Evolutionary conservation across 2,888 invertebrate genomes (phyloP), one percentile per base, ranked within the genome.

Genomic region (Osedax fenrisi): DNA sequence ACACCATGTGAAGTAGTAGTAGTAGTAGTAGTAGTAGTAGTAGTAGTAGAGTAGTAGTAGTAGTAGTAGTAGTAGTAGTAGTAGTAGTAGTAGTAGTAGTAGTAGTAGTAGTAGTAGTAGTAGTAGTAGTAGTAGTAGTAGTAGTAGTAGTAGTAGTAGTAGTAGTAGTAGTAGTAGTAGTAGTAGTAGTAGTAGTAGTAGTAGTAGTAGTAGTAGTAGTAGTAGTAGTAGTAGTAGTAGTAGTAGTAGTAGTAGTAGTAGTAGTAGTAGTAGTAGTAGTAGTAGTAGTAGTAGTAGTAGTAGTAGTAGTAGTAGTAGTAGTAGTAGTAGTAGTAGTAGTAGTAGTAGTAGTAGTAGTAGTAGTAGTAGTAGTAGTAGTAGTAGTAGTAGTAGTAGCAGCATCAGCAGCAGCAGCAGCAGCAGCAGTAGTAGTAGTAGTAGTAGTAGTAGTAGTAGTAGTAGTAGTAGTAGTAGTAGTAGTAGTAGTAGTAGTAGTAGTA

Each of bases 51-150:
- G 13, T 56, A 17, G 66, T 64, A 64, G 66, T n/a, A 0, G 66
- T 66, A 66, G 66, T 66, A 0, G 66, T 66, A 66, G 66, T 66
- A 0, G 66, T 22, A 17, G 22, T 66, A 17, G 66, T 66, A 66
- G 66, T 0, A 0, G 66, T 66, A 66, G 66, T 66, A 0, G 66
- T 66, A 66, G 66, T 66, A 0, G 66, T 66, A 66, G 66, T 1
- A 13, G 22, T 64, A 64, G 66, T 0, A 0, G 66, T 64, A 64
- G 66, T 21, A 0, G 1, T n/a, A 64, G 66, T 1, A 22, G 1
- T 64, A 64, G 66, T 1, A 0, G 66, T 22, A 64, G 66, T 21
- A 21, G 66, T 0, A 0, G 66, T 66, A 66, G 66, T 21, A 21
- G 66, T 66, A 64, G 66, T 1, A n/a, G n/a, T n/a, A n/a, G n/a